Evolutionary conservation across 2,113 vertebrate species (phyloP).

Genomic region (Cyanocitta stelleri): DNA sequence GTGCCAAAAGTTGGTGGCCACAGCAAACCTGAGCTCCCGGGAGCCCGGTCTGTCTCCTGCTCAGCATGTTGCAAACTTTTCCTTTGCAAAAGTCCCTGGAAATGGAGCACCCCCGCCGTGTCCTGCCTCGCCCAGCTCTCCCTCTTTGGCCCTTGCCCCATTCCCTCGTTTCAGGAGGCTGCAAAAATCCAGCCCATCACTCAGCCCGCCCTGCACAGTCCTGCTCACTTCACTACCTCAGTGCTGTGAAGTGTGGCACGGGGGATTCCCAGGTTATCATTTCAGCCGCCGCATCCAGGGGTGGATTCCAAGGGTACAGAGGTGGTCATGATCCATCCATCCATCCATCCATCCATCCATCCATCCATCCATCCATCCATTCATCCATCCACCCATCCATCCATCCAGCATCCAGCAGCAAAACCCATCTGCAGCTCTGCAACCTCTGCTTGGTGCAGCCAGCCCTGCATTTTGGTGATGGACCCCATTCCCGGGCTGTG

Average conservation of each 20-base stretch:
- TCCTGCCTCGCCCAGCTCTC: not conserved
- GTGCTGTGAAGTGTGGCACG: rapidly evolving
- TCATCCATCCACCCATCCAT: not conserved
- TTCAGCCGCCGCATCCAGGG: rapidly evolving
- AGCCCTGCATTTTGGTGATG: not conserved
- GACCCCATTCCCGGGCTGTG: not conserved
- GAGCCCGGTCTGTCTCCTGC: not conserved
- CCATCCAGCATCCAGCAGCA: not conserved
- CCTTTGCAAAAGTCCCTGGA: not conserved
- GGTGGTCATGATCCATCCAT: not conserved
- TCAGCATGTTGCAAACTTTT: not conserved
- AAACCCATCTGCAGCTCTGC: not conserved
- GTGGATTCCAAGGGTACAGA: not conserved
- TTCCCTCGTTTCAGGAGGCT: not conserved
- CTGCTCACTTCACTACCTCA: rapidly evolving
- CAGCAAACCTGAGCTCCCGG: not conserved
- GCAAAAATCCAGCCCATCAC: not conserved
- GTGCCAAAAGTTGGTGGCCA: rapidly evolving
- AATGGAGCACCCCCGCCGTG: rapidly evolving
- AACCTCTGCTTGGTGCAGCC: not conserved
- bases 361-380: not conserved
- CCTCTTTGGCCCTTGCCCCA: not conserved
- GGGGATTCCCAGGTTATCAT: rapidly evolving
- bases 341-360: not conserved
- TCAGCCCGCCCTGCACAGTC: rapidly evolving